Base-by-base conservation (phyloP, 2,797 vertebrate species). In the Rhynchotus rufescens region DNA sequence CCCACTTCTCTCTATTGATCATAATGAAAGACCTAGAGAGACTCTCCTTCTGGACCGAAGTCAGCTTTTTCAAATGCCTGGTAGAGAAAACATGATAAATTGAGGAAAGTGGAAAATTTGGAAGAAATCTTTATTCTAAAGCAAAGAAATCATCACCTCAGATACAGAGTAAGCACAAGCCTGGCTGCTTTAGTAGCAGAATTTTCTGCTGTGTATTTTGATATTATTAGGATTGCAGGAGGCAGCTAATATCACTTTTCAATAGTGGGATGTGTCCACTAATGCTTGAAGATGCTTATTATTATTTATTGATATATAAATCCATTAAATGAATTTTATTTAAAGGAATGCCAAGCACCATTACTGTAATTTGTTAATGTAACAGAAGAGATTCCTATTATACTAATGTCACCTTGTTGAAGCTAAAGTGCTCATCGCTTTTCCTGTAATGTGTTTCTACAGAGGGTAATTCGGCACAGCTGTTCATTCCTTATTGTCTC, bases 261-360 rank as follows among this genome's bases (percentile, higher is more conserved):
- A 75, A 26, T 89, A 74, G 80, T 77, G 77, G 65, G 45, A 76
- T 67, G 67, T 84, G 80, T 36, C 88, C 88, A 57, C 65, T 93
- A 93, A 66, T 68, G 62, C 64, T 93, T 59, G 81, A 73, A 77
- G 67, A 76, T 62, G 67, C 36, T 84, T 84, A 86, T 92, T 93
- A 56, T 88, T 96, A 95, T 91, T 92, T 95, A 94, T 93, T 92
- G 89, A 86, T 79, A 80, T 30, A 79, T 93, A 84, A 94, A 84
- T 42, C 61, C 80, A 56, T 73, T 93, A 17, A 54, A 25, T 9
- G 23, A 84, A 67, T 84, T 91, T 93, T 85, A 78, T 89, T 91
- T 84, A 86, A 92, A 89, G 60, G 69, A 65, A 66, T 47, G 64
- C 73, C 67, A 79, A 71, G 38, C 42, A 74, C 22, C 5, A 92